A percentile compares a stretch with the other conserved stretches of the same genome.
Evolutionary conservation across 2,113 vertebrate species (phyloP).

Genomic region (Daubentonia madagascariensis): DNA sequence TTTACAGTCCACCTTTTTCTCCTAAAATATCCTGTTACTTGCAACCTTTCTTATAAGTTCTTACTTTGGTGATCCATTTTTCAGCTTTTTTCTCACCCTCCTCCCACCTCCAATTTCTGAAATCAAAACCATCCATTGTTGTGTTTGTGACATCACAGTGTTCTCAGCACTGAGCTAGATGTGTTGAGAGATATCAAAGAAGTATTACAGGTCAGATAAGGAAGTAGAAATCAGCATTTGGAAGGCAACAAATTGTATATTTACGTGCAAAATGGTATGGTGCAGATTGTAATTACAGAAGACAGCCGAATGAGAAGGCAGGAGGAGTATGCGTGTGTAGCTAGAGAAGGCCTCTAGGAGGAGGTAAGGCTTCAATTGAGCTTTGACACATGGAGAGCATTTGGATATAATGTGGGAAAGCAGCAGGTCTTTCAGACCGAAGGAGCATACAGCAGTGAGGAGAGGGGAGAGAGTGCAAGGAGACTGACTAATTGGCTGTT

Average conservation of each 20-base stretch:
- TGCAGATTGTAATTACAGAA: neutral
- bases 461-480: no score
- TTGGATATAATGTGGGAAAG: neutral
- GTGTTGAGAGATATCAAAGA: neutral
- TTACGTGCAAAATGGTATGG: neutral
- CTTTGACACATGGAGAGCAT: neutral
- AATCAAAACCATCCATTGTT: neutral
- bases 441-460: neutral
- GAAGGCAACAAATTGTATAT: neutral
- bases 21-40: neutral
- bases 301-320: neutral
- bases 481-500: neutral
- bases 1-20: neutral
- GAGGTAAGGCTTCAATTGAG: neutral
- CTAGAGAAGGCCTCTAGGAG: neutral
- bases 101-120: neutral
- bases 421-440: neutral
- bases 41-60: neutral
- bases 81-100: neutral
- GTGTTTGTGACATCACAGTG: neutral
- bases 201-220: neutral
- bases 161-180: neutral
- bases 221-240: neutral
- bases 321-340: neutral
- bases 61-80: neutral